Evolutionary conservation across 2,888 invertebrate species (phyloP).

Genomic region (Lagria hirta): DNA sequence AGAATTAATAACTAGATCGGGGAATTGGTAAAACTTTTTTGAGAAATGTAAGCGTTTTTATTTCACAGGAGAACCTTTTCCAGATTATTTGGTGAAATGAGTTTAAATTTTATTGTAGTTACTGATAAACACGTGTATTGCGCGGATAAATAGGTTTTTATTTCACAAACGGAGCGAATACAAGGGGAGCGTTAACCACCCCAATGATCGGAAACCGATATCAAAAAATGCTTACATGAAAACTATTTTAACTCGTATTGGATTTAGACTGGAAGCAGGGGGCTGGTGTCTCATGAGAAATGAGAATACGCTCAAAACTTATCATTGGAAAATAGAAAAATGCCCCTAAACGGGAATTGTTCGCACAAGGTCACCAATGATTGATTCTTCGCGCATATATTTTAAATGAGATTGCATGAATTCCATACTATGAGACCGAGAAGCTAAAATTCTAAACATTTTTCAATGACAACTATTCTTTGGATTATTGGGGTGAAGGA

Average conservation of each 20-base stretch:
- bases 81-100: too few relatives aligned
- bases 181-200: conserved; percentile 18
- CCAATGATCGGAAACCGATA: conserved; percentile 16
- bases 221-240: conserved; percentile 45
- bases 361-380: conserved; percentile 38
- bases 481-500: too few relatives aligned
- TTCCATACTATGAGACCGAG: too few relatives aligned
- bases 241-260: conserved; percentile 49
- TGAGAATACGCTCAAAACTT: conserved; percentile 42
- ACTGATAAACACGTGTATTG: conserved; percentile 25
- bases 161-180: conserved; percentile 21
- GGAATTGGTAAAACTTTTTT: conserved; percentile 30
- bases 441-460: too few relatives aligned
- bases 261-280: conserved; percentile 38
- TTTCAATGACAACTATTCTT: too few relatives aligned
- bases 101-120: conserved; percentile 6
- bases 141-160: conserved; percentile 26
- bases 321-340: conserved; percentile 49
- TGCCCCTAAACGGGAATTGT: conserved; percentile 36
- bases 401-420: conserved; percentile 38
- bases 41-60: too few relatives aligned
- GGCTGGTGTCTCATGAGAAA: conserved; percentile 38
- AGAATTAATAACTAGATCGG: conserved; percentile 39
- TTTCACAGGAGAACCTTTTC: too few relatives aligned
- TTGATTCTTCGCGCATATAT: conserved; percentile 44